Evolutionary conservation across 53 echinoderm and acorn worm genomes (phyloP), one percentile per base, ranked within the genome.

Genomic region (Luidia sarsii): DNA sequence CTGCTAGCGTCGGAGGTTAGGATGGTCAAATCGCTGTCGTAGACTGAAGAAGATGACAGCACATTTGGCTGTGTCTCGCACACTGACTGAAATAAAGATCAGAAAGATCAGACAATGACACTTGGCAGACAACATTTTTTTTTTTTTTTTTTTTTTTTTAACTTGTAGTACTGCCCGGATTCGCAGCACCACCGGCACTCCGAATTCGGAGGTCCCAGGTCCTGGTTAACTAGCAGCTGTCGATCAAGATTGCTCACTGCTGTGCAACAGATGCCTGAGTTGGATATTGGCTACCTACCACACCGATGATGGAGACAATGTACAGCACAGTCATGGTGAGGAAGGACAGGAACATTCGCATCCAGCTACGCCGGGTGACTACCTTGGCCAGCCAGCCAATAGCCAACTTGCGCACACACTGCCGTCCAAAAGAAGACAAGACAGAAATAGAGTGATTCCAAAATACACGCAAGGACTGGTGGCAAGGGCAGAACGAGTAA

Each of bases 261-360:
- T n/a, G n/a, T n/a, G n/a, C n/a, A n/a, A n/a, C n/a, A n/a, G n/a
- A n/a, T n/a, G n/a, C n/a, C n/a, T n/a, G n/a, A n/a, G n/a, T n/a
- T n/a, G n/a, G 38, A 14, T 10, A 38, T 18, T 25, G 15, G 7
- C 19, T 41, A 88, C 94, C 64, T 85, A 95, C 95, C 75, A 89
- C 56, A 67, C 80, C 89, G 48, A 95, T 75, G 35, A 92, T 33
- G 22, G 92, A 83, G 45, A 87, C 89, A 28, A 56, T 64, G 2
- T 87, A 87, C 11, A 95, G 53, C 10, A 89, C 64, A 48, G 81
- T 54, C 87, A 95, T 71, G 21, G 92, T 80, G 21, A 89, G 52
- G 51, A 80, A 79, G 33, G 87, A 87, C 49, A 95, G 55, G 18
- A 95, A 50, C 71, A 89, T 89, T 37, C 89, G 87, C 54, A 95